Evolutionary conservation across 2,797 vertebrate species (phyloP), one percentile per base, ranked within the genome.

Genomic region (Sebastes minor): DNA sequence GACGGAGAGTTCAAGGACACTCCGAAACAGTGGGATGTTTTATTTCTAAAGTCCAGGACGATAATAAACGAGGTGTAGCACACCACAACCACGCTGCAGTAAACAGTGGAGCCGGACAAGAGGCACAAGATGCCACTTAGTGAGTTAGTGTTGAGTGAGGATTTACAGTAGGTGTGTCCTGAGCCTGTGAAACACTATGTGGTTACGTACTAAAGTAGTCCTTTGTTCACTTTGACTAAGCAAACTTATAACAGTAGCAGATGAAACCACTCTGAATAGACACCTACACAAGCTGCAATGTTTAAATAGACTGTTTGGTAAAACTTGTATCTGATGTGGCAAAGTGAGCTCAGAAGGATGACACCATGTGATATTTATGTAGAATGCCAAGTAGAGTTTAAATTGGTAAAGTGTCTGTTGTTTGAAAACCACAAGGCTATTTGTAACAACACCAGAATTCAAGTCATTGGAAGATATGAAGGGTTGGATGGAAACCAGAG

Each of bases 221-320:
- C 60, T 71, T 81, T 89, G 86, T 84, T 85, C 80, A 49, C 69
- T 70, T 76, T 71, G 60, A 78, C 67, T 49, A 25, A 82, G 61
- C 14, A 71, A 56, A 89, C 82, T 77, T 90, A 56, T 27, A 62
- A 65, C 38, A 72, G 71, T 60, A 53, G 59, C 55, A 66, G 30
- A 76, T 78, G 56, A 60, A 56, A 72, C 20, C 23, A 16, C 52
- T 57, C 5, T 27, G 33, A 56, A 59, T 28, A 56, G n/a, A 59
- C 8, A 78, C 3, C 30, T 14, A 71, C 74, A 78, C 5, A 35
- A 68, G 64, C 52, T 46, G 28, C 5, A 16, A 14, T 22, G 28
- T 28, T 46, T 20, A 70, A 76, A 73, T 16, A 65, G 12, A 68
- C 5, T 30, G n/a, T 5, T 52, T 16, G 18, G 20, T 25, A n/a